Evolutionary conservation across 92 coral and sea anemone species (phyloP), one percentile per base, ranked within the genome.

Genomic region (Phenganax stokvisi): DNA sequence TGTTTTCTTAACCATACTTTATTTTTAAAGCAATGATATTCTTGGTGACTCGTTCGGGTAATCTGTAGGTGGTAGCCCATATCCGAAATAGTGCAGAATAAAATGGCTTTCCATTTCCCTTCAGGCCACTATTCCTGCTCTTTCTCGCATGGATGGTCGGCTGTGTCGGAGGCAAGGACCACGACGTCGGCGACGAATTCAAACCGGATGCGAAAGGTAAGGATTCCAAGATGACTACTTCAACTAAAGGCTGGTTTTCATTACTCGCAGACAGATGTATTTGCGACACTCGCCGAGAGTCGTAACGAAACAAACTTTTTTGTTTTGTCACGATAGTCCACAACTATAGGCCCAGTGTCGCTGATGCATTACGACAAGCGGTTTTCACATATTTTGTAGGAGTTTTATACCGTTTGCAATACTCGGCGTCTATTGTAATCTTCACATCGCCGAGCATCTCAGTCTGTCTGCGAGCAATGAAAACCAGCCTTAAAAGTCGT

Each of bases 121-220:
- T 44, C n/a, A 76, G 80, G 68, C 16, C 57, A 12, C 7, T 30
- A 57, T 57, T 76, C 10, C 80, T 76, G 80, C 80, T 76, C 28
- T 27, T 57, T 58, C 53, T 76, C 53, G 7, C 17, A 57, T 76
- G 80, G 80, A 56, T 29, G 29, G 54, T 62, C 16, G 53, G 80
- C 67, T 56, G 67, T 76, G 66, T 29, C 16, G 68, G 54, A 6
- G 51, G 76, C 13, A 27, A 76, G 44, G 12, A 7, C 6, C 58
- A 37, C 20, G 20, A 54, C 13, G 79, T n/a, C 12, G 58, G 58
- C 25, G 51, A 44, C 47, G 12, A 74, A 47, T 53, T 53, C 7
- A 10, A 15, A 52, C 61, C 79, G 54, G 79, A 57, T 74, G 6
- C 51, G 13, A 60, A 28, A 74, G 76, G 59, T 51, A 51, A 9